Evolutionary conservation across 2,888 invertebrate species (phyloP), one percentile per base, ranked within the genome.

Genomic region (Achlya flavicornis): DNA sequence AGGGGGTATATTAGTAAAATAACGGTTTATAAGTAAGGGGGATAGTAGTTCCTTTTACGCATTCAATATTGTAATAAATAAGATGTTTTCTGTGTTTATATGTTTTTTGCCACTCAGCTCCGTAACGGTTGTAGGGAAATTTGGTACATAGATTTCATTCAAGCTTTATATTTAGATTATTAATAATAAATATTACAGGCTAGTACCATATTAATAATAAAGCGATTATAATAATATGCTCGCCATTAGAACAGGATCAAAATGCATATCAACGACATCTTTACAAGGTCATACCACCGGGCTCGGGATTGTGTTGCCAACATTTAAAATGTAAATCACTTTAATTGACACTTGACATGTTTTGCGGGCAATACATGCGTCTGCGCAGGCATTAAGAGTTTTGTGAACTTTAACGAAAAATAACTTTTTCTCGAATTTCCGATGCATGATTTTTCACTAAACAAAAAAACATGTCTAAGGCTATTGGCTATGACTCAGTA

Each of bases 361-460:
- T 72, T 75, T 61, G 57, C 65, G 66, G 58, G 41, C 65, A 58
- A 66, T 66, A 61, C 58, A 61, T 63, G 66, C 66, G 65, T 68
- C 12, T 4, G 68, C 61, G 58, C 68, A 64, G 65, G 64, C 62
- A 70, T 75, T 69, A 72, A 68, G 19, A 68, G 73, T 64, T 35
- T 71, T 70, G 61, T 73, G 78, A 79, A 75, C 77, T 75, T 38
- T 41, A 7, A 41, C 41, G 53, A 53, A 6, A 53, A 53, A 53
- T 7, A 53, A 46, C 14, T 14, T 46, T 5, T 46, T 46, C 46
- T 4, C 46, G n/a, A 11, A 41, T 41, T 1, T 5, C 11, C 5
- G 6, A 2, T 3, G 41, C 6, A 11, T 3, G 41, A 12, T 41
- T 41, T 41, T 41, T 38, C 7, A 8, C 10, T 38, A 8, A n/a